A percentile compares a stretch with the other conserved stretches of the same genome.
Conservation (phyloP, 2,888 invertebrate species). For the Neoaliturus tenellus region DNA sequence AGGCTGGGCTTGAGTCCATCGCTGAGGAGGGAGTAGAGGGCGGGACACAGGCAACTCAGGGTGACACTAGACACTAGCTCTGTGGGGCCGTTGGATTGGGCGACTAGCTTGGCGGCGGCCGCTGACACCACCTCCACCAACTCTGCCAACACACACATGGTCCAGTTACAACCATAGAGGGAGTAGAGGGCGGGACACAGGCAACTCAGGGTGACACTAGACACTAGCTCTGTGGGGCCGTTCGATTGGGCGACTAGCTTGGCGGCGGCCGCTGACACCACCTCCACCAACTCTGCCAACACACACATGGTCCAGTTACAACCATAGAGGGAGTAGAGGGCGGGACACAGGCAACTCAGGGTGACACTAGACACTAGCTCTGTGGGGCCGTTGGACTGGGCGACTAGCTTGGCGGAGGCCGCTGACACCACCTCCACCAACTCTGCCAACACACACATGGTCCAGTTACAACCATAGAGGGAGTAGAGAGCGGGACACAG, state of each 20-base stretch:
- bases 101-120: slow-evolving; percentile 84
- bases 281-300: slow-evolving; percentile 79
- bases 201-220: slow-evolving; percentile 78
- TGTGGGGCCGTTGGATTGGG: slow-evolving; percentile 81
- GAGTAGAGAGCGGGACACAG: slow-evolving; percentile 91
- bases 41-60: slow-evolving; percentile 86
- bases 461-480: no score
- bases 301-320: no score
- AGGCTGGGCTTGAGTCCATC: slow-evolving; percentile 89
- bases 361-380: slow-evolving; percentile 73
- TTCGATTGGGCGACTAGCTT: slow-evolving; percentile 84
- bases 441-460: slow-evolving; percentile 73
- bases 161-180: no score
- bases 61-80: slow-evolving; percentile 73
- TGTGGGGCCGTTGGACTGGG: slow-evolving; percentile 81
- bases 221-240: slow-evolving; percentile 73
- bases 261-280: slow-evolving; percentile 85
- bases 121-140: slow-evolving; percentile 84
- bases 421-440: slow-evolving; percentile 84
- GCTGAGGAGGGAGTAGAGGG: slow-evolving; percentile 88
- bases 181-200: slow-evolving; percentile 91
- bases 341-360: slow-evolving; percentile 86
- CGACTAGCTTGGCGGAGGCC: slow-evolving; percentile 84
- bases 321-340: slow-evolving; percentile 83
- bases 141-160: slow-evolving; percentile 72